Evolutionary conservation across 2,888 invertebrate genomes (phyloP).

Genomic region (Invenusta paracnida): DNA sequence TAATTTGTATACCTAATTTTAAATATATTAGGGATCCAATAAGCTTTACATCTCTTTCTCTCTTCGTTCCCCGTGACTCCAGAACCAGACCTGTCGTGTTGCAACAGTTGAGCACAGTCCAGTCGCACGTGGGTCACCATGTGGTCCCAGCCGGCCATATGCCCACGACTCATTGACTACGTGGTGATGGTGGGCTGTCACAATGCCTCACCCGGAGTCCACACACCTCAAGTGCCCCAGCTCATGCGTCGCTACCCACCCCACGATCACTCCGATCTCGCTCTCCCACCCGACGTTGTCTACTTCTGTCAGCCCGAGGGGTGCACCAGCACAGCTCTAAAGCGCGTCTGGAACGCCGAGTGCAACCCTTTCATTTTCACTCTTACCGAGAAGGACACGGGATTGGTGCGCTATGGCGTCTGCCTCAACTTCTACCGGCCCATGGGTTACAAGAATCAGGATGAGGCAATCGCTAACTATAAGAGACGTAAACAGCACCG

Average conservation of each 20-base stretch:
- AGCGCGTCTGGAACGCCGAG: slow-evolving; percentile 63
- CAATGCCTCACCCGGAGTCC: background rate
- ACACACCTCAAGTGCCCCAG: background rate
- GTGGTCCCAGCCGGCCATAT: background rate
- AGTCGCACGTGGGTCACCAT: no score
- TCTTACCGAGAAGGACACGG: slow-evolving; percentile 95
- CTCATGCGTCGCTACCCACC: slow-evolving; percentile 74
- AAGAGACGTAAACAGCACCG: background rate
- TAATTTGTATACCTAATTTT: no score
- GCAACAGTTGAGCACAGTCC: no score
- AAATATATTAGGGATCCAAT: no score
- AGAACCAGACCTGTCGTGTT: no score
- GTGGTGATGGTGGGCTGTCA: background rate
- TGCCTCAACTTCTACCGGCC: slow-evolving; percentile 97
- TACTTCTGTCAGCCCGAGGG: slow-evolving; percentile 99
- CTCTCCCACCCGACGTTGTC: slow-evolving; percentile 92
- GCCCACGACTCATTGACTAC: background rate
- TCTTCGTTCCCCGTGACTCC: no score
- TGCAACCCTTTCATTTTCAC: slow-evolving; percentile 95
- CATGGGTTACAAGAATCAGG: slow-evolving; percentile 60
- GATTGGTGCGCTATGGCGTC: slow-evolving; percentile 74
- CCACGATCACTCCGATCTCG: slow-evolving; percentile 92
- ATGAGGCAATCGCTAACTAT: background rate
- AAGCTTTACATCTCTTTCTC: no score
- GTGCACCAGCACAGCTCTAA: slow-evolving; percentile 74